Evolutionary conservation across 1,140 invertebrate genomes (phyloP).

Genomic region (Physella acuta): DNA sequence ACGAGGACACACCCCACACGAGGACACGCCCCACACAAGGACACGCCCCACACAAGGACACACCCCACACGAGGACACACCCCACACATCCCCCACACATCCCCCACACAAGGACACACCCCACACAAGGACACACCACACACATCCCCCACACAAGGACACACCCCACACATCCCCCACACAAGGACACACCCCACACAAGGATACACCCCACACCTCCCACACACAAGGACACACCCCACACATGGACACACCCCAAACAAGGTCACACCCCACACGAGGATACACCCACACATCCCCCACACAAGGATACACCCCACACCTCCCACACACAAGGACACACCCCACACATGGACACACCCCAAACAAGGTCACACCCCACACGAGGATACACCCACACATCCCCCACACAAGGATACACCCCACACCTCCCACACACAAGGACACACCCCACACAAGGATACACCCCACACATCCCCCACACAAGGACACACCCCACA

Average conservation of each 20-base stretch:
- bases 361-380: no score
- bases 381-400: no score
- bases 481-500: not conserved
- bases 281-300: not conserved
- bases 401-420: no score
- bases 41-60: not conserved
- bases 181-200: not conserved
- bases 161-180: not conserved
- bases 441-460: no score
- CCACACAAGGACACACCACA: not conserved
- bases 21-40: no score
- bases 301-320: no score
- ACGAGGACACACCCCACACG: not conserved
- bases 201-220: not conserved
- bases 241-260: constrained; percentile 9
- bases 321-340: no score
- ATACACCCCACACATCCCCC: not conserved
- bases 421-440: no score
- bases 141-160: not conserved
- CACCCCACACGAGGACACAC: not conserved
- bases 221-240: not conserved
- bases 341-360: no score
- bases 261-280: constrained; percentile 16
- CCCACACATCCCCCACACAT: not conserved
- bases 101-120: not conserved